These are phyloP conservation scores for Catharus fuscescens DNA, from an alignment of 2,113 vertebrate genomes.

Conservation along the genomic window DNA sequence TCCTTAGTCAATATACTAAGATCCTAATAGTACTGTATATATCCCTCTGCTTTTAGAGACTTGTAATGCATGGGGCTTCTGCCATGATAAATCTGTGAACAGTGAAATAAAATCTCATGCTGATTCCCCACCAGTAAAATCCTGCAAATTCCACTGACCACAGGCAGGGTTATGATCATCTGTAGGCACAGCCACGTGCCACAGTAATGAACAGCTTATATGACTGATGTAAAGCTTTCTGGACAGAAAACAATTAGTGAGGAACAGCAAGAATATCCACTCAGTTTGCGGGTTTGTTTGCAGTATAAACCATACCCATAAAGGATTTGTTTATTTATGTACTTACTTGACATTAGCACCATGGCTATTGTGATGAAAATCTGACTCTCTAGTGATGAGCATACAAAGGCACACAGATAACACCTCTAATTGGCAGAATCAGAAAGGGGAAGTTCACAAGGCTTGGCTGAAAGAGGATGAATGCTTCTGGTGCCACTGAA, in stretches of 20 bases:
- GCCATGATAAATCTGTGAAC: not conserved
- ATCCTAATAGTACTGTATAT: not conserved
- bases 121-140: not conserved
- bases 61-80: fast-evolving
- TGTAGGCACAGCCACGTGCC: not conserved
- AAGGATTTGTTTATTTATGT: not conserved
- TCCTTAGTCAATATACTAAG: not conserved
- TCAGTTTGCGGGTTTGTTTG: not conserved
- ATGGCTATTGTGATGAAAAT: not conserved
- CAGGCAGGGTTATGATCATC: not conserved
- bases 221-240: not conserved
- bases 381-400: not conserved
- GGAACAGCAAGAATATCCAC: not conserved
- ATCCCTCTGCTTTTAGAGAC: not conserved
- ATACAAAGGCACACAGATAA: not conserved
- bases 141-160: not conserved
- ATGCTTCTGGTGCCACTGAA: not conserved
- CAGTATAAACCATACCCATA: not conserved
- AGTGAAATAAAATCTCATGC: not conserved
- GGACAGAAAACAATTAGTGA: not conserved
- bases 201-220: not conserved
- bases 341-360: not conserved
- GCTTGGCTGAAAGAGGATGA: not conserved
- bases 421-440: not conserved
- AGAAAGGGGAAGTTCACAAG: not conserved